Base-by-base conservation (phyloP, 2,113 vertebrate species). In the Nannospalax galili region DNA sequence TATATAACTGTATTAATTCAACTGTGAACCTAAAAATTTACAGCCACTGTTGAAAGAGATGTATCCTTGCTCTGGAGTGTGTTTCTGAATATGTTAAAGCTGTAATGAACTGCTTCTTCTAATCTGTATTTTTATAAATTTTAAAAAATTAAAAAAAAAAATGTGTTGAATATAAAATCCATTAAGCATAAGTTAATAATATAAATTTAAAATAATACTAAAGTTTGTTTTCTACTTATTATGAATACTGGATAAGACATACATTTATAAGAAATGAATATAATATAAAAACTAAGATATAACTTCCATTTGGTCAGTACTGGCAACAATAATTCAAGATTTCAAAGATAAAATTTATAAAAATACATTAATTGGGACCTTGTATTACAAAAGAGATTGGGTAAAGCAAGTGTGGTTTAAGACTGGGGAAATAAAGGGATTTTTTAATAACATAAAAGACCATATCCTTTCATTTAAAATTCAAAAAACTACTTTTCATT, bases 221-320 rank as follows among this genome's bases (percentile, higher is more conserved):
- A 94, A 73, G 7, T 2, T 70, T 52, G 4, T 30, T 88, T 93
- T 90, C 48, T 93, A 89, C 42, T 96, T 84, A 52, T 86, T 90
- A 58, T 30, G 20, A 89, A 37, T 81, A 70, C 16, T 77, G 91
- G 30, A 79, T 87, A 93, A 45, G 42, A 85, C 4, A 92, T 65
- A 20, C 6, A 87, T 90, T 93, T 84, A 84, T 85, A 95, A 88
- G 84, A 24, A 93, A 91, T 37, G 73, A 86, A n/a, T 79, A 75
- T 20, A 17, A n/a, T 45, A 32, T 88, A 9, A 45, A 95, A 75
- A 93, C 32, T 79, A 92, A 96, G 58, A 64, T 88, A 78, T 22
- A 88, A 24, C 22, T 93, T 52, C 85, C 19, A 37, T 73, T 93
- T 95, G 19, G 85, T 90, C 88, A 90, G 35, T 14, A 90, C 28